These are phyloP conservation scores for Cephus rjabovi DNA, from an alignment of 2,888 invertebrate genomes.

Conservation along the genomic window DNA sequence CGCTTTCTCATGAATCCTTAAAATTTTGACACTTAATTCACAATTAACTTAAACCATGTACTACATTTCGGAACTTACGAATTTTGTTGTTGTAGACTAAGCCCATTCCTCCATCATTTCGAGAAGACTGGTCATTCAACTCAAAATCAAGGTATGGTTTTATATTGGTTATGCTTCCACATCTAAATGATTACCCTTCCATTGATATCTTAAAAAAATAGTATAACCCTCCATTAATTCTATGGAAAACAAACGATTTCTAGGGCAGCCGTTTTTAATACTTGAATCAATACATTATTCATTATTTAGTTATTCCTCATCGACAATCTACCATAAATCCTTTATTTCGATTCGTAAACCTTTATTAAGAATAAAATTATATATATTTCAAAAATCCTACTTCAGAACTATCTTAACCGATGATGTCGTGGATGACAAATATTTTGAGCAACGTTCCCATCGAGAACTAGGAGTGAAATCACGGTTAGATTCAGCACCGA, in stretches of 20 bases:
- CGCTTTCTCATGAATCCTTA: background rate
- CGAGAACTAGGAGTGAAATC: slow-evolving; percentile 62
- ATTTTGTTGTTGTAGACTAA: slow-evolving; percentile 40
- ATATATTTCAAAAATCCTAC: background rate
- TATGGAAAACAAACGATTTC: background rate
- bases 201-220: background rate
- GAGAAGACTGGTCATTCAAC: slow-evolving; percentile 56
- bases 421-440: slow-evolving; percentile 48
- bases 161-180: background rate
- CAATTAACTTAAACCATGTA: background rate
- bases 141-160: slow-evolving; percentile 53
- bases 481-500: slow-evolving; percentile 66
- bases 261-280: background rate
- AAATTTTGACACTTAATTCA: background rate
- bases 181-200: background rate
- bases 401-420: slow-evolving; percentile 55
- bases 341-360: background rate
- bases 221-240: background rate
- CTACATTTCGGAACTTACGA: background rate
- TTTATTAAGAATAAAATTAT: background rate
- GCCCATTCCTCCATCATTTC: slow-evolving; percentile 42
- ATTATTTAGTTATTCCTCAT: background rate
- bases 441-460: slow-evolving; percentile 51
- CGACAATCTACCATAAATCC: background rate
- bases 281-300: background rate